Evolutionary conservation across 64 coral and sea anemone species (phyloP).

Genomic region (Catalaphyllia jardinei): DNA sequence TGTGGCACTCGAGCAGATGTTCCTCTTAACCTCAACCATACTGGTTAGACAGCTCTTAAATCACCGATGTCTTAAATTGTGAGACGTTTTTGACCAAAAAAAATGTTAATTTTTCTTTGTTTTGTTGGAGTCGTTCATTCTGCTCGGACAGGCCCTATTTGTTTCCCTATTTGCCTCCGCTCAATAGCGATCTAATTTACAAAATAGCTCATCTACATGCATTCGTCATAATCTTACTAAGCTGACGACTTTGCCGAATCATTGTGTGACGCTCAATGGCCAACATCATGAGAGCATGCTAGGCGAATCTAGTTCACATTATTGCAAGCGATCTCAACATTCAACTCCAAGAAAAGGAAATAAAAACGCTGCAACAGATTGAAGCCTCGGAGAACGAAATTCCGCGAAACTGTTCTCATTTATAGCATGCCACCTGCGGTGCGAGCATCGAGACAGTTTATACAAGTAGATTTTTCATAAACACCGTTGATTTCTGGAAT

Average conservation of each 20-base stretch:
- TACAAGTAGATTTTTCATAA: background rate
- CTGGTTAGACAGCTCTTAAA: background rate
- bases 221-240: background rate
- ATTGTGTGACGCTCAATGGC: background rate
- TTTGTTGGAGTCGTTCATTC: background rate
- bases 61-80: background rate
- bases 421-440: background rate
- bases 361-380: too few relatives aligned
- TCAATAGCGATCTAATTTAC: background rate
- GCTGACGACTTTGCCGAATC: background rate
- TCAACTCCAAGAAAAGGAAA: too few relatives aligned
- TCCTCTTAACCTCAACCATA: too few relatives aligned
- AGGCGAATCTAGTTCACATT: too few relatives aligned
- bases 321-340: too few relatives aligned
- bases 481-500: background rate
- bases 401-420: background rate
- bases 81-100: background rate
- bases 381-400: too few relatives aligned
- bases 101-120: background rate
- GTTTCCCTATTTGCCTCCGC: background rate
- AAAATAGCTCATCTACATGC: background rate
- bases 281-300: too few relatives aligned
- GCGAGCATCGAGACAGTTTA: background rate
- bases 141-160: background rate
- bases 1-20: background rate